Conservation (phyloP, 2,888 invertebrate genomes). For the Nomada goodeniana region DNA sequence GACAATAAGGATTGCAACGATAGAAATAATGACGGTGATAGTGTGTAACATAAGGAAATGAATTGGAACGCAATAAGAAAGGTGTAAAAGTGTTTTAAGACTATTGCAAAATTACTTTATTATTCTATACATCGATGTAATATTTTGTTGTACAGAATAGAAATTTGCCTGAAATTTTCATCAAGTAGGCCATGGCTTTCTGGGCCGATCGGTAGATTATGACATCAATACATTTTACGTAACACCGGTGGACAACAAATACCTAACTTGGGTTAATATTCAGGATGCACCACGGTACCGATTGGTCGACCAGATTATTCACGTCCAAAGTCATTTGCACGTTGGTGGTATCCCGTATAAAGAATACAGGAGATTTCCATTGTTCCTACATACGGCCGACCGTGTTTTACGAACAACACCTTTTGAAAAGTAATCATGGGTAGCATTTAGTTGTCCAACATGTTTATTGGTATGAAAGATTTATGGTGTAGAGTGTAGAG, state of each 20-base stretch:
- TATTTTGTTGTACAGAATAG: conserved; percentile 52
- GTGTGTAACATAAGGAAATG: neutral
- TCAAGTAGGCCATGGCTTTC: conserved; percentile 67
- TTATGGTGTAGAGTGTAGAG: neutral
- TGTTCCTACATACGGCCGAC: neutral
- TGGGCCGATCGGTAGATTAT: conserved; percentile 57
- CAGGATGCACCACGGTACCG: conserved; percentile 47
- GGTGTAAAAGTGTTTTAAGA: neutral
- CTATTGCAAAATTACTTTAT: conserved; percentile 50
- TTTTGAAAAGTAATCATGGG: neutral
- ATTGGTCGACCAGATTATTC: conserved; percentile 45
- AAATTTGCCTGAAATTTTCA: conserved; percentile 60
- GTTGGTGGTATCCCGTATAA: conserved; percentile 23
- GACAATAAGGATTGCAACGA: neutral
- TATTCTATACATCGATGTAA: conserved; percentile 47
- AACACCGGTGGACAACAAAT: conserved; percentile 57
- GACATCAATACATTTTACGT: conserved; percentile 60
- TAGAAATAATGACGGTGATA: neutral
- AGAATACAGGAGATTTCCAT: conserved; percentile 20
- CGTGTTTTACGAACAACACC: neutral
- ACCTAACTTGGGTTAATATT: conserved; percentile 61
- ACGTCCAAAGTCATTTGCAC: conserved; percentile 32
- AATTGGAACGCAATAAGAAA: neutral
- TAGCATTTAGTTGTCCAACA: neutral
- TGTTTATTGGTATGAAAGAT: neutral